Evolutionary conservation across 2,797 vertebrate genomes (phyloP), one percentile per base, ranked within the genome.

Genomic region (Sandelia bainsii): DNA sequence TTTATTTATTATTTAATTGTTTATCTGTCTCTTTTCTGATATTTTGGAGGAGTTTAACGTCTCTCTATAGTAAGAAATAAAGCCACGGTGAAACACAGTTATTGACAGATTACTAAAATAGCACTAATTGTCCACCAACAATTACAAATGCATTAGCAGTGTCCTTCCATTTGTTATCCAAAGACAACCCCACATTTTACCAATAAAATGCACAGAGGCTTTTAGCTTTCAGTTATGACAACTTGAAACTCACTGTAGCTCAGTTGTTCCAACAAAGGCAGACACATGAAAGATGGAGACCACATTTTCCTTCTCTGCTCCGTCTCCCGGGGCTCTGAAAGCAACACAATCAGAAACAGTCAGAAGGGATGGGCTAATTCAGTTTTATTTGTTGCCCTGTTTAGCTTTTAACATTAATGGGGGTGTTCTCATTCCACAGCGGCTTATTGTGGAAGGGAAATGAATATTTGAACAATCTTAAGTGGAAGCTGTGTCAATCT

Each of bases 211-310:
- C 57, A 51, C 27, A 23, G 3, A 39, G 44, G 27, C 12, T 17
- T 59, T 56, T 29, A 6, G 48, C 34, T 22, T 72, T 61, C 23
- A 50, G 58, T 27, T 6, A 29, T 50, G 20, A 60, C 49, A 56
- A 75, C 8, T 51, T 37, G 2, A 73, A 71, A 91, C 89, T 87
- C 86, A 93, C 93, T 64, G 72, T 74, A 61, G 29, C 46, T 83
- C 53, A 75, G 75, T 54, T 85, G 87, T 48, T 87, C 83, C 52
- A 66, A 14, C 19, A 69, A 51, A 8, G 81, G 68, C 10, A 3
- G 60, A 72, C 49, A 73, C 48, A 40, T 25, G 50, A 86, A 91
- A 23, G 90, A 90, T 0, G 90, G 86, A 58, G 80, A 85, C 91
- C 92, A 93, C 16, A 9, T 56, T 53, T 61, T 81, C 49, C 8